phyloP scores from a whole-genome alignment of 2,113 vertebrate genomes.

The Silurus glanis region DNA sequence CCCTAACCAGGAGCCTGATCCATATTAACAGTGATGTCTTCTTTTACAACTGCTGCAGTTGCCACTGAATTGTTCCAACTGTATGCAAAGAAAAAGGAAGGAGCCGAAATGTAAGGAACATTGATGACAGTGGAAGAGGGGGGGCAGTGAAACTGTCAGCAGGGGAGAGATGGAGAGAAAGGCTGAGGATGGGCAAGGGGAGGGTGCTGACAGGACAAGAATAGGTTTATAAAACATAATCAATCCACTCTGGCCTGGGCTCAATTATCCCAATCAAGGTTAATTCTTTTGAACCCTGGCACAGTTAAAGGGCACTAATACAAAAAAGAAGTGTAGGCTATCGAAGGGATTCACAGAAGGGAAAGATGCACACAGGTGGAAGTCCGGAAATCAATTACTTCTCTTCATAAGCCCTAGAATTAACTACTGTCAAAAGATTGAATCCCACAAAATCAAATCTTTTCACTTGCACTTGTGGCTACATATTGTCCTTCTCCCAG shows the following conservation, averaged over 20 bases:
- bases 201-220: constrained; percentile 50
- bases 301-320: constrained; percentile 54
- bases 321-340: constrained; percentile 40
- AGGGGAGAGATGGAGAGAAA: constrained; percentile 37
- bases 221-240: constrained; percentile 80
- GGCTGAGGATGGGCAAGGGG: constrained; percentile 22
- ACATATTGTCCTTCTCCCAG: not conserved
- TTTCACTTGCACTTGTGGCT: constrained; percentile 32
- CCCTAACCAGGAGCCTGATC: constrained; percentile 23
- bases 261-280: constrained; percentile 62
- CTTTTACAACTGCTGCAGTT: constrained; percentile 29
- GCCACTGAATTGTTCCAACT: constrained; percentile 39
- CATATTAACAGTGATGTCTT: constrained; percentile 36
- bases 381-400: constrained; percentile 55
- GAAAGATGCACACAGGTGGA: constrained; percentile 47
- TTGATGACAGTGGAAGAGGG: constrained; percentile 38
- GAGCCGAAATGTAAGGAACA: constrained; percentile 38
- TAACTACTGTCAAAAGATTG: constrained; percentile 4
- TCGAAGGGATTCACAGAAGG: constrained; percentile 42
- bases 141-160: constrained; percentile 48
- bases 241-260: constrained; percentile 57
- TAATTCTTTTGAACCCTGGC: constrained; percentile 57
- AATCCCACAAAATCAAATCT: constrained; percentile 26
- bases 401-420: constrained; percentile 43
- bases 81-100: constrained; percentile 37